Conservation (phyloP, 2,888 invertebrate genomes). For the Unio pictorum region DNA sequence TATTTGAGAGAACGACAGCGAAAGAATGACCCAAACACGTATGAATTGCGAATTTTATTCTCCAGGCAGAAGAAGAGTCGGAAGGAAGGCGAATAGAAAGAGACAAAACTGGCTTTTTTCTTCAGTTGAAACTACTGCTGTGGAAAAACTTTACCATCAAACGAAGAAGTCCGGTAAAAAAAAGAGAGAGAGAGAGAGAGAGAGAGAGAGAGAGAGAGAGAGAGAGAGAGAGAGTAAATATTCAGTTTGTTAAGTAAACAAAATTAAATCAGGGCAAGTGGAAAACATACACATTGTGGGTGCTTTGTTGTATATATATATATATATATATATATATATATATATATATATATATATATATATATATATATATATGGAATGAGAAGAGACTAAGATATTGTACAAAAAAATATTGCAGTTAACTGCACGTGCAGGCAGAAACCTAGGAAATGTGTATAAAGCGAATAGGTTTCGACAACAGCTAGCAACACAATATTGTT, state of each 20-base stretch:
- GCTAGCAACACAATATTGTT: too few relatives aligned
- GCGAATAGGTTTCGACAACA: too few relatives aligned
- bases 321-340: constrained; percentile 2
- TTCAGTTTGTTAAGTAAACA: too few relatives aligned
- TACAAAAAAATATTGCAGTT: too few relatives aligned
- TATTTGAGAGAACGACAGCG: too few relatives aligned
- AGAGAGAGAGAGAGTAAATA: neutral
- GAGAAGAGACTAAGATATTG: too few relatives aligned
- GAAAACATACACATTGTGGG: too few relatives aligned
- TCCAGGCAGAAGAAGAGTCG: neutral
- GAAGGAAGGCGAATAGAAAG: constrained; percentile 1
- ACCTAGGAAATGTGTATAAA: too few relatives aligned
- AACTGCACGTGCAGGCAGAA: too few relatives aligned
- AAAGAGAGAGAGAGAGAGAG: neutral
- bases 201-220: constrained; percentile 5
- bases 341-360: constrained; percentile 3
- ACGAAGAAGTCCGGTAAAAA: constrained; percentile 23
- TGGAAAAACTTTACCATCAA: constrained; percentile 33
- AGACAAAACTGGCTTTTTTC: constrained; percentile 12
- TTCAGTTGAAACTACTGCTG: constrained; percentile 20
- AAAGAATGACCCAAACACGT: neutral
- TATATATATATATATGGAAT: neutral
- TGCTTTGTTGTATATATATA: neutral
- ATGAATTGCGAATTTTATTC: too few relatives aligned
- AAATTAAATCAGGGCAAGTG: too few relatives aligned